Evolutionary conservation across 2,888 invertebrate species (phyloP), one percentile per base, ranked within the genome.

Genomic region (Pegoplata infirma): DNA sequence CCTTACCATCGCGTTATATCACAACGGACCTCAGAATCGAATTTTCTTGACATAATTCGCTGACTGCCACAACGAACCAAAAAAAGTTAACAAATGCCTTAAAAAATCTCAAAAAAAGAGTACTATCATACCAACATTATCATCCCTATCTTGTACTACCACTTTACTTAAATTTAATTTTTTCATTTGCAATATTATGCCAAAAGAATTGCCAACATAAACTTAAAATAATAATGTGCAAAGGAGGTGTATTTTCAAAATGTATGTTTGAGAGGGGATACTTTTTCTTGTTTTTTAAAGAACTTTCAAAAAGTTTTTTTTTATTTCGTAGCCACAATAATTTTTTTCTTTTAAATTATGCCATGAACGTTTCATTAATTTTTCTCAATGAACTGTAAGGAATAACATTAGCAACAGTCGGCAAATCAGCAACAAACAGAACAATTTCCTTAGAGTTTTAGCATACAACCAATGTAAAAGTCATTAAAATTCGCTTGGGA

Each of bases 281-380:
- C 16, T 51, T 73, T 73, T 58, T 4, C 28, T 56, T 40, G 8
- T 40, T 73, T 66, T 21, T 58, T 10, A 51, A 66, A 66, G 49
- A 66, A 61, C 69, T 56, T 32, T 10, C 25, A 63, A 47, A 55
- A 73, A 59, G 12, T 63, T 67, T 51, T 28, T 64, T 72, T n/a
- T n/a, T n/a, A n/a, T n/a, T n/a, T n/a, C n/a, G 51, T 66, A 71
- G 75, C 69, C 80, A 61, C 61, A 66, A 77, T 78, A 80, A 81
- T 82, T 81, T 79, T n/a, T 78, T 61, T 77, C 77, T 69, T 61
- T n/a, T 75, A 82, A 82, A 82, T 80, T 80, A 81, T 81, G 81
- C 78, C 80, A 76, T 73, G 73, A 77, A 83, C 80, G 81, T 81
- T 82, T 81, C 82, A 82, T 82, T 81, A 82, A 82, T 81, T 82